Evolutionary conservation across 2,797 vertebrate species (phyloP).

Genomic region (Apogon talboti): DNA sequence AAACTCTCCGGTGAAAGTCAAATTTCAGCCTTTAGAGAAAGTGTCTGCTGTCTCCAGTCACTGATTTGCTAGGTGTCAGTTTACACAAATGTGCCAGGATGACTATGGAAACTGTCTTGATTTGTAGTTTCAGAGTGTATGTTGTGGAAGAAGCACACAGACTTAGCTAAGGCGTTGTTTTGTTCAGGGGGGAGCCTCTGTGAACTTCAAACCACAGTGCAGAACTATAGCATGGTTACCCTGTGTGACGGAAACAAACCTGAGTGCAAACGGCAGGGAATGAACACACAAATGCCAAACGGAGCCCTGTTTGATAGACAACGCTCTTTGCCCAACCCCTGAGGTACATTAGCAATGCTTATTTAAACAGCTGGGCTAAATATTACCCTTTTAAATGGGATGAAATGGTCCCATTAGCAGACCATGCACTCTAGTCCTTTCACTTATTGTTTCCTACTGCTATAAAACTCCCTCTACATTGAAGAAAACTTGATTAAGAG

Average conservation of each 20-base stretch:
- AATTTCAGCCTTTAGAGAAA: conserved; percentile 54
- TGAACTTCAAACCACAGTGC: conserved; percentile 36
- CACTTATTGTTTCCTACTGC: conserved; percentile 62
- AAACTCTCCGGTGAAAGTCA: conserved; percentile 40
- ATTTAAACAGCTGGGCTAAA: conserved; percentile 79
- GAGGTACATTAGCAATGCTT: conserved; percentile 75
- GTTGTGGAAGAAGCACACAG: conserved; percentile 10
- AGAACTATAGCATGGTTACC: conserved; percentile 22
- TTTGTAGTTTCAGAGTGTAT: conserved; percentile 34
- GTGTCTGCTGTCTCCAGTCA: conserved; percentile 47
- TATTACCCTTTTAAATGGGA: conserved; percentile 79
- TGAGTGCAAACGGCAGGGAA: conserved; percentile 57
- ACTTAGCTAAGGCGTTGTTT: conserved; percentile 22
- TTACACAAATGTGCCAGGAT: conserved; percentile 35
- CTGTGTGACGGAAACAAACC: conserved; percentile 55
- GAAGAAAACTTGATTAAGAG: conserved; percentile 68
- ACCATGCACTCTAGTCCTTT: conserved; percentile 59
- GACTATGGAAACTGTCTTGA: conserved; percentile 28
- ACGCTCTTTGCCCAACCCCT: conserved; percentile 62
- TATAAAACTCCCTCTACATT: conserved; percentile 59
- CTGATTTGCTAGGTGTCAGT: conserved; percentile 39
- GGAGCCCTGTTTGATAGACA: conserved; percentile 71
- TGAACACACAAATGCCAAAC: conserved; percentile 66
- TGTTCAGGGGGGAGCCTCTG: conserved; percentile 22
- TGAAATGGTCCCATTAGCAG: conserved; percentile 73